Evolutionary conservation across 2,888 invertebrate genomes (phyloP), one percentile per base, ranked within the genome.

Genomic region (Girardia tigrina): DNA sequence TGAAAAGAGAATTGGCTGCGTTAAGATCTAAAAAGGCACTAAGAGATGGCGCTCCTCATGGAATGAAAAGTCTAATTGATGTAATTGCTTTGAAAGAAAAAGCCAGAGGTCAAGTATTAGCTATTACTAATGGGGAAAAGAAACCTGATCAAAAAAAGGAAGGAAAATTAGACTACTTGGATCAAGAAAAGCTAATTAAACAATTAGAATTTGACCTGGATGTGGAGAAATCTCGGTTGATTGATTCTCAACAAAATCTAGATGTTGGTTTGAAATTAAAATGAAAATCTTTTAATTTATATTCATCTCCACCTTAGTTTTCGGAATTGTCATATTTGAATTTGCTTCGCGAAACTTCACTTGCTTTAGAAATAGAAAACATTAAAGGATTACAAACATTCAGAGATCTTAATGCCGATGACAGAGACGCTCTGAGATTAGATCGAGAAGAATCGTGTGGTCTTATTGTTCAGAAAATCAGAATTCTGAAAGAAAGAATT

Each of bases 1-100:
- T 56, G 56, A 83, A 84, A 80, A 84, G 83, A 78, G 83, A 84
- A 78, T 78, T 84, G 75, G 82, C 83, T 2, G 83, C 83, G 78
- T 80, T 84, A 79, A 78, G 82, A 75, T 82, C 81, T 70, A 81
- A 80, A 76, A 82, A 83, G 73, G 78, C 78, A 1, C 29, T 79
- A 26, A 69, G 76, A 12, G 78, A 78, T n/a, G 23, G 56, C 23
- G 56, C 56, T 56, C 56, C 56, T 8, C 56, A 56, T 20, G 56
- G 56, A 56, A 56, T 56, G 56, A 56, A 56, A 6, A 56, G 56
- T 16, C 56, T 56, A 23, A 20, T 23, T 12, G 56, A 56, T 4
- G 23, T 56, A 2, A 8, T 56, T 8, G n/a, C 56, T 12, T 20
- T 12, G 4, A 56, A 56, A 56, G 56, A 56, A 12, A 56, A n/a